Evolutionary conservation across 2,888 invertebrate species (phyloP).

Genomic region (Allophyes oxyacanthae): DNA sequence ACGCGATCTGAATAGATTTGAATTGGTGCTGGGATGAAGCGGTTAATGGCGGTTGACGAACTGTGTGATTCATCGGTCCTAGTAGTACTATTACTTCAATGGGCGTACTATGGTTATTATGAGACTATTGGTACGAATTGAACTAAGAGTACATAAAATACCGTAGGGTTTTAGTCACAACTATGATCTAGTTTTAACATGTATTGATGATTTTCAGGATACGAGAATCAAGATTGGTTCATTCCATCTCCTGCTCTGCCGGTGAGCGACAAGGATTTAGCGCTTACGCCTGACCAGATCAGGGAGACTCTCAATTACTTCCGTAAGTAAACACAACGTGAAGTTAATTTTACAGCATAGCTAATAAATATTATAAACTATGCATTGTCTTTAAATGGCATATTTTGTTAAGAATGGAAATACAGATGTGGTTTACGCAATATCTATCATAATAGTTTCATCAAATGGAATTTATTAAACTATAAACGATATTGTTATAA

Average conservation of each 20-base stretch:
- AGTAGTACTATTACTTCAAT: conserved; percentile 52
- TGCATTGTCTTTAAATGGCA: conserved; percentile 21
- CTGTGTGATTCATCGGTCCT: conserved; percentile 36
- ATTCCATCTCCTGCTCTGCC: conserved; percentile 96
- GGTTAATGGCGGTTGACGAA: conserved; percentile 28
- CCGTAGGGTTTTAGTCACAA: neutral
- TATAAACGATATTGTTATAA: neutral
- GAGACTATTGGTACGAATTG: conserved; percentile 36
- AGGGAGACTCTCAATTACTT: conserved; percentile 99
- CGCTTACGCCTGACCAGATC: conserved; percentile 97
- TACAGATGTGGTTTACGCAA: neutral
- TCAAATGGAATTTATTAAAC: conserved; percentile 1
- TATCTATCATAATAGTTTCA: neutral
- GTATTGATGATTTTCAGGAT: conserved; percentile 89
- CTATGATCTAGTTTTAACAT: conserved; percentile 10
- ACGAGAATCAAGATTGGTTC: conserved; percentile 98
- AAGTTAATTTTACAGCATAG: neutral
- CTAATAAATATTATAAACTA: neutral
- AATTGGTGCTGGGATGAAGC: conserved; percentile 40
- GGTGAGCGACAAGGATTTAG: conserved; percentile 92
- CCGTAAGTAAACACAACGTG: conserved; percentile 91
- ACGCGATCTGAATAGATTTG: conserved; percentile 43
- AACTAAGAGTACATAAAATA: neutral
- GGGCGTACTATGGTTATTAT: conserved; percentile 13
- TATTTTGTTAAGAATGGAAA: neutral